Evolutionary conservation across 2,113 vertebrate species (phyloP).

Genomic region (Lepisosteus oculatus): DNA sequence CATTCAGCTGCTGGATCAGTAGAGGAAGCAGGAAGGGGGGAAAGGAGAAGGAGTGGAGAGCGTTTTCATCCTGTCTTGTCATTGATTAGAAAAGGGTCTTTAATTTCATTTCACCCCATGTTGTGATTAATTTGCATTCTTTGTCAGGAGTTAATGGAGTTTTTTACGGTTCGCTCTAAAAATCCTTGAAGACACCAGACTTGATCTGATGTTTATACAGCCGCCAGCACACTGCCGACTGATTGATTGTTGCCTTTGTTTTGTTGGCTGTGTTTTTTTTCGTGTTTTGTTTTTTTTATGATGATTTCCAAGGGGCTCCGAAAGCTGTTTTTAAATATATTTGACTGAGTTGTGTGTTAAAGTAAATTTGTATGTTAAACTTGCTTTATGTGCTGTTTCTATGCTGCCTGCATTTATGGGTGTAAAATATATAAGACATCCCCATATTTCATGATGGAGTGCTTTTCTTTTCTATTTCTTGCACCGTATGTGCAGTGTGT

Average conservation of each 20-base stretch:
- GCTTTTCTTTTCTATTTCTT: too few relatives aligned
- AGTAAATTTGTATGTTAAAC: conserved; percentile 8
- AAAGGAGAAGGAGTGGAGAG: conserved; percentile 59
- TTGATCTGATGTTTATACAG: conserved; percentile 98
- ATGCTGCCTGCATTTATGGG: too few relatives aligned
- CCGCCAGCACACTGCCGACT: conserved; percentile 85
- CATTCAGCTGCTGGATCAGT: conserved; percentile 57
- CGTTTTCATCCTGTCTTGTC: conserved; percentile 96
- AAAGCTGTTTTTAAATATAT: conserved; percentile 20
- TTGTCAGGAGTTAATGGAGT: conserved; percentile 99
- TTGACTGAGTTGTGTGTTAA: conserved; percentile 15
- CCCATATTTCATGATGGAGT: too few relatives aligned
- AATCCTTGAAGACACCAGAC: conserved; percentile 98
- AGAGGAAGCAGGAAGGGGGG: conserved; percentile 76
- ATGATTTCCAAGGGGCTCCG: conserved; percentile 37
- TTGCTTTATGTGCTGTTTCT: not conserved
- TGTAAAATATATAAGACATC: too few relatives aligned
- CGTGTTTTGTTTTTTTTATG: conserved; percentile 32
- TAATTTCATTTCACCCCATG: conserved; percentile 98
- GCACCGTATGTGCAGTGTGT: too few relatives aligned
- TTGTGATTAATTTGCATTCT: conserved; percentile 99
- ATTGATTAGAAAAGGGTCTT: conserved; percentile 99
- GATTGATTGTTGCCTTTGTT: conserved; percentile 83
- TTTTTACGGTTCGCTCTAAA: conserved; percentile 93
- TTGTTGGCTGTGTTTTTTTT: conserved; percentile 51